Base-by-base conservation (phyloP, 2,797 vertebrate genomes). In the Anisognathus igniventris region DNA sequence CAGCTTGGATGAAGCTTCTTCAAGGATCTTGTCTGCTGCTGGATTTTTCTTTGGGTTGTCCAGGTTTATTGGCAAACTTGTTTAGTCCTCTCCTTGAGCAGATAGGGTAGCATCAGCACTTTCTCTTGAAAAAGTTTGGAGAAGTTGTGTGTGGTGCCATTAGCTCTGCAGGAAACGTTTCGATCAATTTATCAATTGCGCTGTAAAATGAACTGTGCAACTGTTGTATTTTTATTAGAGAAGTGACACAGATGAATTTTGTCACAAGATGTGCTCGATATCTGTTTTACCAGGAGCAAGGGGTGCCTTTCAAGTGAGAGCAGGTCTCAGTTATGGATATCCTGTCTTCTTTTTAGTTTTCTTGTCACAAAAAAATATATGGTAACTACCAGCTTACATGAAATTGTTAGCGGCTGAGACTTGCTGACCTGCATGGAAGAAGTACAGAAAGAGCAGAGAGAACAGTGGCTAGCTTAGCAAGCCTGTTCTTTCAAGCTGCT, bases 191-290 rank as follows among this genome's bases (percentile, higher is more conserved):
- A 89, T 96, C 93, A 91, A 68, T 93, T 58, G 81, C 1, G 6
- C 84, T 83, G 61, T 83, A 96, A 91, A 95, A 93, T 90, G 79
- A 95, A 84, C 85, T 56, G 65, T 84, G 37, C 39, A 65, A 54
- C 62, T 83, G 79, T 40, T 81, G 65, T 90, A 65, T 92, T 96
- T 96, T 96, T 91, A 93, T 95, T 92, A 93, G 66, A 88, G 79
- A 80, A 84, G 44, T 73, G 93, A 84, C 92, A 92, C 78, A 80
- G 84, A 94, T 65, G 37, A 74, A 95, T 96, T 87, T 75, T 89
- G 61, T 80, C 53, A 65, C 75, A 83, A 39, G 78, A 56, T 65
- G 50, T 42, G 16, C 86, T 96, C 40, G 0, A 93, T 94, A 95
- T 47, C 75, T 85, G 15, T 80, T 95, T 89, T 39, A 65, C 60